Evolutionary conservation across 2,113 vertebrate genomes (phyloP).

Genomic region (Bothrops jararaca): DNA sequence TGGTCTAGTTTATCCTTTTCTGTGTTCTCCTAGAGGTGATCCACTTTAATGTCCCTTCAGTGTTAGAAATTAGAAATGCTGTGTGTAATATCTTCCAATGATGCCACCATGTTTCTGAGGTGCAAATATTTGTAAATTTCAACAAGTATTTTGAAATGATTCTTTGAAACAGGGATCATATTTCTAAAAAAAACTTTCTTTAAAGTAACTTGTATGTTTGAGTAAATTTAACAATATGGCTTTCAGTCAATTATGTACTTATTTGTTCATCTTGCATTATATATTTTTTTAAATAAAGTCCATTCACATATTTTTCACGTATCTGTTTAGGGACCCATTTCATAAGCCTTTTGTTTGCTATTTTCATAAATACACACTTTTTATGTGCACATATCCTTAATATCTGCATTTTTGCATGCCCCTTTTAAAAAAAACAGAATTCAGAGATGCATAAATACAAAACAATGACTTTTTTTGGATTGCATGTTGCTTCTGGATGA

Average conservation of each 20-base stretch:
- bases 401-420: not conserved
- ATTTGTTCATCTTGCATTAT: not conserved
- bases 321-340: too few species aligned
- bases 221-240: not conserved
- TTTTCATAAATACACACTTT: not conserved
- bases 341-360: not conserved
- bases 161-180: not conserved
- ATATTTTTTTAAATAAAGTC: not conserved
- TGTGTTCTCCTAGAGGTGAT: not conserved
- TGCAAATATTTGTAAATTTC: not conserved
- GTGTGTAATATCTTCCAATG: not conserved
- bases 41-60: not conserved
- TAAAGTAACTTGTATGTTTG: not conserved
- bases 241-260: not conserved
- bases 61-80: not conserved
- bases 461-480: not conserved
- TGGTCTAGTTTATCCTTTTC: not conserved
- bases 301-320: too few species aligned
- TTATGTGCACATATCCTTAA: not conserved
- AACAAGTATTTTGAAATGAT: not conserved
- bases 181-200: not conserved
- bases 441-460: not conserved
- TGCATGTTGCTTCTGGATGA: not conserved
- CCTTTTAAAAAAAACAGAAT: not conserved
- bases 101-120: not conserved